These are phyloP conservation scores for Herpailurus yagouaroundi DNA, from an alignment of 2,113 vertebrate species.

Conservation along the genomic window DNA sequence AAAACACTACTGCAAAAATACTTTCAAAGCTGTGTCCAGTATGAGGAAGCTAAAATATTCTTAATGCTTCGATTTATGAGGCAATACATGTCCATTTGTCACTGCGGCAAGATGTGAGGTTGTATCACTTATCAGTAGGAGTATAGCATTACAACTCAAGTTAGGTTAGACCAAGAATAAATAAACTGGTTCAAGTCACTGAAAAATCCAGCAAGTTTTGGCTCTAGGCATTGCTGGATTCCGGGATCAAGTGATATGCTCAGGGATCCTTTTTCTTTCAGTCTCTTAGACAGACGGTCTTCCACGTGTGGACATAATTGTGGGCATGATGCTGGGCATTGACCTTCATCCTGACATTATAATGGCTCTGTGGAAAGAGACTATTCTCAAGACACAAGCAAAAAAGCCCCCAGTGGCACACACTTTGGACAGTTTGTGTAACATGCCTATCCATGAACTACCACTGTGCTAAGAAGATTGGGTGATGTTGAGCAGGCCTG, in stretches of 20 bases:
- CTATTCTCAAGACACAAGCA: background rate
- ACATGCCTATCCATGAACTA: background rate
- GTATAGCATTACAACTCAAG: background rate
- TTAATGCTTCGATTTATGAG: background rate
- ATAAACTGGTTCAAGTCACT: background rate
- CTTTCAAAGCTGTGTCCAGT: background rate
- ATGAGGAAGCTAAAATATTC: background rate
- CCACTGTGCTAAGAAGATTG: background rate
- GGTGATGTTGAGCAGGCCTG: background rate
- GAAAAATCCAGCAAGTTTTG: background rate
- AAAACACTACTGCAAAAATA: background rate
- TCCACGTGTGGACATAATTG: background rate
- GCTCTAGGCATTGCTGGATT: background rate
- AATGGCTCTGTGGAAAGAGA: background rate
- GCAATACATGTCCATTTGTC: background rate
- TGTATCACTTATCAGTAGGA: background rate
- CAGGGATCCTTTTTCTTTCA: background rate
- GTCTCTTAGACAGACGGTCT: background rate
- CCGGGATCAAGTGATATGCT: background rate
- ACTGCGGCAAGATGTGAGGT: background rate
- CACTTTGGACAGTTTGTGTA: background rate
- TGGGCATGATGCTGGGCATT: accelerated
- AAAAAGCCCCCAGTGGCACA: accelerated
- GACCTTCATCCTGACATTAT: background rate
- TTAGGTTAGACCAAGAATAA: background rate